A percentile compares a stretch with the other conserved stretches of the same genome.
These are phyloP conservation scores for Drosophila sucinea DNA, from an alignment of 1,140 invertebrate species.

Conservation along the genomic window DNA sequence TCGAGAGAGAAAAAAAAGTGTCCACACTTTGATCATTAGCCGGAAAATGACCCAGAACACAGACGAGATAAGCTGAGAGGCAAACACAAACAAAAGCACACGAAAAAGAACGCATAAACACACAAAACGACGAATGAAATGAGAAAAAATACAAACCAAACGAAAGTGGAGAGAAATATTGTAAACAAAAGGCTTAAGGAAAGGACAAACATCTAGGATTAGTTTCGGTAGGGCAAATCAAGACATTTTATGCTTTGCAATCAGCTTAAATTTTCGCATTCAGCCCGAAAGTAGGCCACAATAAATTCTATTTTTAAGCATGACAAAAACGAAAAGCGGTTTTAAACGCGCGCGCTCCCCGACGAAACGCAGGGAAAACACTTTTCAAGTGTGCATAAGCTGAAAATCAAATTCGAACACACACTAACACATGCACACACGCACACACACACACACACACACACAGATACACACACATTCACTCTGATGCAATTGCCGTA, in stretches of 20 bases:
- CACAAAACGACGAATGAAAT: slow-evolving; percentile 2
- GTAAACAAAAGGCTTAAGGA: slow-evolving; percentile 55
- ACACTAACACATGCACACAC: slow-evolving; percentile 28
- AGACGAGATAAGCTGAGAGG: slow-evolving; percentile 51
- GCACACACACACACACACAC: slow-evolving; percentile 15
- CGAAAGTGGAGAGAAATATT: slow-evolving; percentile 9
- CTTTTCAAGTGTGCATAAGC: slow-evolving; percentile 38
- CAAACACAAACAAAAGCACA: slow-evolving; percentile 30
- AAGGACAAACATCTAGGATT: slow-evolving; percentile 36
- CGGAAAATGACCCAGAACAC: slow-evolving; percentile 57
- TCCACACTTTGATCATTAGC: slow-evolving; percentile 70
- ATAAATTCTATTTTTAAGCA: slow-evolving; percentile 14
- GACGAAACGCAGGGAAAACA: slow-evolving; percentile 21
- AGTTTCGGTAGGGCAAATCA: slow-evolving; percentile 47
- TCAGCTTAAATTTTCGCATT: slow-evolving; percentile 9
- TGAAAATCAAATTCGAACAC: slow-evolving; percentile 51
- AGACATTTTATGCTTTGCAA: slow-evolving; percentile 40
- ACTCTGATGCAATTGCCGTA: slow-evolving; percentile 22
- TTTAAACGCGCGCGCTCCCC: slow-evolving; percentile 28
- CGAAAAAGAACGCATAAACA: slow-evolving; percentile 18
- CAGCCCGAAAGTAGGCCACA: slow-evolving; percentile 42
- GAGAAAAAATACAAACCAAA: neutral
- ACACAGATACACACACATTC: slow-evolving; percentile 9
- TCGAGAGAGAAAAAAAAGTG: slow-evolving; percentile 20
- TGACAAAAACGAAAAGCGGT: slow-evolving; percentile 3